A percentile compares a stretch with the other conserved stretches of the same genome.
Evolutionary conservation across 2,113 vertebrate genomes (phyloP).

Genomic region (Nasalis larvatus): DNA sequence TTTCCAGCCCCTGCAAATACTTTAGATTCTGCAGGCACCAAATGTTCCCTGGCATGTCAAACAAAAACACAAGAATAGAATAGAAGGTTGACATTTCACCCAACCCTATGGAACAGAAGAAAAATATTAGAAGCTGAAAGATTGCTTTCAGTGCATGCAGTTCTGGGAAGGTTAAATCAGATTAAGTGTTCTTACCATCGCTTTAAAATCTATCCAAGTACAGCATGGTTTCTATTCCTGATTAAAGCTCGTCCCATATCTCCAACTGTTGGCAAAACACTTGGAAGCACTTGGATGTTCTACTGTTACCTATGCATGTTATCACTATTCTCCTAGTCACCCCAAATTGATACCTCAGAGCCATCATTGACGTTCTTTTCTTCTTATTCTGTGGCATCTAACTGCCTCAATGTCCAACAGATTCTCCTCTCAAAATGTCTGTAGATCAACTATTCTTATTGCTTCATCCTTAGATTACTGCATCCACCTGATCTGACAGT

Average conservation of each 20-base stretch:
- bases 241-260: not conserved
- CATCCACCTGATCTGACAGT: not conserved
- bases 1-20: not conserved
- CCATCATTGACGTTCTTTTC: not conserved
- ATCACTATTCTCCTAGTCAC: not conserved
- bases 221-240: not conserved
- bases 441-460: not conserved
- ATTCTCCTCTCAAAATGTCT: not conserved
- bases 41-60: conserved; percentile 39
- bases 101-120: not conserved
- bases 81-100: conserved; percentile 37
- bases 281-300: not conserved
- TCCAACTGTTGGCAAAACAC: not conserved
- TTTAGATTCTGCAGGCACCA: conserved; percentile 39
- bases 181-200: not conserved
- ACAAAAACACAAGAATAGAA: conserved; percentile 45
- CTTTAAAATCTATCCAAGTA: not conserved
- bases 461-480: not conserved
- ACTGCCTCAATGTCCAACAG: not conserved
- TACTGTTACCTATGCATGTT: not conserved
- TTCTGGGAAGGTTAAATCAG: not conserved
- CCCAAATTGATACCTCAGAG: not conserved
- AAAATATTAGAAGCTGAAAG: conserved; percentile 36
- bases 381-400: not conserved
- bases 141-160: not conserved